Evolutionary conservation across 2,797 vertebrate genomes (phyloP).

Genomic region (Acropternis orthonyx): DNA sequence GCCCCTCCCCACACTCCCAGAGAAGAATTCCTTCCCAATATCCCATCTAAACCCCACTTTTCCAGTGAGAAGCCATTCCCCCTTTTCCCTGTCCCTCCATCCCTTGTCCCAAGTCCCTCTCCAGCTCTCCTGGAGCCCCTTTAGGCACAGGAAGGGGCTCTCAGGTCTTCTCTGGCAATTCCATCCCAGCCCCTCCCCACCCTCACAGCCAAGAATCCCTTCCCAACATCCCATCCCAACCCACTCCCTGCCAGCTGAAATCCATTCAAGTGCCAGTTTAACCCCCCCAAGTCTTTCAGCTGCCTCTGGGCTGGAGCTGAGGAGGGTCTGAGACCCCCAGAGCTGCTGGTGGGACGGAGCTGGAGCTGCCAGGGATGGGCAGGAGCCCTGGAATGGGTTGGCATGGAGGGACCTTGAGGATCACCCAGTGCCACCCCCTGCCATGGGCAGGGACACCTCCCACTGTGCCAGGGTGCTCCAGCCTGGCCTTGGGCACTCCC

Average conservation of each 20-base stretch:
- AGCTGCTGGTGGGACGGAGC: neutral
- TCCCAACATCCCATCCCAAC: too few species aligned
- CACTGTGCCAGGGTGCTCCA: neutral
- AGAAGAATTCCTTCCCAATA: neutral
- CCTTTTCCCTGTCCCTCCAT: neutral
- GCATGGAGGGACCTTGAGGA: neutral
- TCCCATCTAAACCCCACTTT: neutral
- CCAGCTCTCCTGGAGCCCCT: fast-evolving
- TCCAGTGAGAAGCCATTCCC: neutral
- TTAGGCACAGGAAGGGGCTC: neutral
- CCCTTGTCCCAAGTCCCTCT: too few species aligned
- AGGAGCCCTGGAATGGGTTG: neutral
- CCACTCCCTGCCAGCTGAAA: too few species aligned
- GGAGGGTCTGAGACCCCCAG: too few species aligned
- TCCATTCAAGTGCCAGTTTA: too few species aligned
- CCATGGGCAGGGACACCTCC: neutral
- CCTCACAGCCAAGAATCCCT: too few species aligned
- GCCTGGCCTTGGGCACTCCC: neutral
- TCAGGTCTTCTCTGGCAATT: neutral
- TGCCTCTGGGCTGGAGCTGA: too few species aligned
- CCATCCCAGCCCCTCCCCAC: too few species aligned
- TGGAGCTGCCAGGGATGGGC: neutral
- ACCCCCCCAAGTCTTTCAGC: neutral
- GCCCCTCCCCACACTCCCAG: neutral
- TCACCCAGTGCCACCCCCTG: fast-evolving